Percentiles rank a stretch among this genome's conserved stretches.
phyloP scores from a whole-genome alignment of 2,888 invertebrate species.

The Rhagium mordax region DNA sequence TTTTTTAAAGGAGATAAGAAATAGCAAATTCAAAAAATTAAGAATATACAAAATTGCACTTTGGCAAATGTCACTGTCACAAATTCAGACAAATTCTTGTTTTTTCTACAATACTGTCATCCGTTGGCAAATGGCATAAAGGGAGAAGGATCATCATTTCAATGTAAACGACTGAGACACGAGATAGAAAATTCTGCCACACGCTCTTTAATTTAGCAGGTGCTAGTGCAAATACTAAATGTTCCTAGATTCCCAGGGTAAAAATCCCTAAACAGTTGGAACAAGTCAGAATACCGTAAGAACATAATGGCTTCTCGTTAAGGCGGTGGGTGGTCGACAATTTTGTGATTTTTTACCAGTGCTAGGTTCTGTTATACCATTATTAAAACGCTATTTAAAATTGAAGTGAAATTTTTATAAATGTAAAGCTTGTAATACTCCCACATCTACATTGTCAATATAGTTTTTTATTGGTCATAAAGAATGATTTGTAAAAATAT shows the following conservation, averaged over 20 bases:
- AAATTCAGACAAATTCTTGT: no score
- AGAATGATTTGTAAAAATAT: conserved; percentile 54
- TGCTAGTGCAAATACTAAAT: conserved; percentile 33
- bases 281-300: conserved; percentile 42
- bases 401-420: background rate
- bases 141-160: background rate
- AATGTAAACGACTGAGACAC: background rate
- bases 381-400: conserved; percentile 1
- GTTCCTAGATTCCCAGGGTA: conserved; percentile 43
- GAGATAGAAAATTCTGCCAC: background rate
- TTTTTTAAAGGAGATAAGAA: background rate
- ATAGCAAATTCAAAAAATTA: background rate
- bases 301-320: conserved; percentile 67
- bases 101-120: background rate
- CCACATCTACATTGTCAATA: conserved; percentile 3
- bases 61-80: background rate
- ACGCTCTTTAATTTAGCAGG: conserved; percentile 10
- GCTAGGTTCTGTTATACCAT: background rate
- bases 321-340: conserved; percentile 68
- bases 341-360: conserved; percentile 54
- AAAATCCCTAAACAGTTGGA: conserved; percentile 45
- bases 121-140: background rate
- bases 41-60: background rate
- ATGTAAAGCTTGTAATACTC: background rate
- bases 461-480: conserved; percentile 13